Evolutionary conservation across 1,140 invertebrate genomes (phyloP).

Genomic region (Ceratina calcarata): DNA sequence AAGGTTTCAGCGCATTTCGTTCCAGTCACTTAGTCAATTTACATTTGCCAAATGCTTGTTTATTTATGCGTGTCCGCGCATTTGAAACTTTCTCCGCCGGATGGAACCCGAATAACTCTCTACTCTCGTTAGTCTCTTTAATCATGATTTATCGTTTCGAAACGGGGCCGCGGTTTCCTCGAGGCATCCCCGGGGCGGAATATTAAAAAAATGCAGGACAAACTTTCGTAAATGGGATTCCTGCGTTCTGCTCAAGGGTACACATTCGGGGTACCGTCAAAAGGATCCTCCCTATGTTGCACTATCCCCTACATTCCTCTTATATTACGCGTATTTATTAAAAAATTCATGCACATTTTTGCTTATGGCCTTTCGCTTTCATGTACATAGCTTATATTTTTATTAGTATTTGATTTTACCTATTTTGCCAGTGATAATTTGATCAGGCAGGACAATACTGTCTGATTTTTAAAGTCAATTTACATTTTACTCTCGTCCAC

Average conservation of each 20-base stretch:
- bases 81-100: neutral
- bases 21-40: too few species aligned
- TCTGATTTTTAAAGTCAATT: too few species aligned
- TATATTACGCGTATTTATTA: neutral
- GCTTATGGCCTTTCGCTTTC: too few species aligned
- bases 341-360: neutral
- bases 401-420: too few species aligned
- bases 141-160: constrained; percentile 2
- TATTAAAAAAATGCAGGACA: neutral
- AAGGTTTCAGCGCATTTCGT: too few species aligned
- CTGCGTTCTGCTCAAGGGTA: neutral
- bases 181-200: neutral
- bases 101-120: too few species aligned
- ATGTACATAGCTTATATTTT: too few species aligned
- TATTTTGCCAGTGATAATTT: too few species aligned
- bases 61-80: neutral
- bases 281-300: neutral
- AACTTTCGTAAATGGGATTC: neutral
- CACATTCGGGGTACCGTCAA: neutral
- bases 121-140: neutral
- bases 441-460: too few species aligned
- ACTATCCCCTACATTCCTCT: neutral
- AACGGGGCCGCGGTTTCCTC: neutral
- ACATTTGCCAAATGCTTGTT: too few species aligned
- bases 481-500: too few species aligned